These are phyloP conservation scores for Diplazon laetatorius DNA, from an alignment of 2,888 invertebrate genomes.

Conservation along the genomic window DNA sequence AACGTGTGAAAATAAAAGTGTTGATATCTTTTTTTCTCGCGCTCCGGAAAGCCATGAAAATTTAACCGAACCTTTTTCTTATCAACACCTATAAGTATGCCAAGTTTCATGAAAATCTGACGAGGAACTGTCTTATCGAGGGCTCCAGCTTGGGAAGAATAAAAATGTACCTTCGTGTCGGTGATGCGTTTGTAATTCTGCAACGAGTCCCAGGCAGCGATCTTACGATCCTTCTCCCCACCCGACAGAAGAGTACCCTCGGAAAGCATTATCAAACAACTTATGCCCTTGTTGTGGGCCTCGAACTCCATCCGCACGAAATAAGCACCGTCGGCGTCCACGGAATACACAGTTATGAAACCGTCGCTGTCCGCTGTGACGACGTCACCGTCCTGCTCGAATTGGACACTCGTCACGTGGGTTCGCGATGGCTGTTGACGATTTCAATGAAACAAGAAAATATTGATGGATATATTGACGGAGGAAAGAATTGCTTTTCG, in stretches of 20 bases:
- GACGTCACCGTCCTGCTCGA: conserved; percentile 95
- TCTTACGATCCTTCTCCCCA: conserved; percentile 94
- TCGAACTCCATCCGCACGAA: conserved; percentile 95
- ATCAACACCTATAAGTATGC: no score
- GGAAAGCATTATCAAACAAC: conserved; percentile 93
- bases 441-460: conserved; percentile 21
- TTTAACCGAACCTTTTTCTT: no score
- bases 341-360: conserved; percentile 94
- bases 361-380: conserved; percentile 96
- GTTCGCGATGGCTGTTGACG: conserved; percentile 89
- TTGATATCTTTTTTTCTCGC: no score
- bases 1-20: no score
- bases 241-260: conserved; percentile 96
- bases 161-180: conserved; percentile 91
- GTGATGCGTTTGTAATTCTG: conserved; percentile 95
- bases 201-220: conserved; percentile 95
- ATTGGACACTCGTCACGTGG: conserved; percentile 93
- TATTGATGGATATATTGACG: no score
- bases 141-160: no score
- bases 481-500: no score
- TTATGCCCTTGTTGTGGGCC: conserved; percentile 94
- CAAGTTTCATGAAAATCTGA: no score
- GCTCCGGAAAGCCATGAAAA: no score
- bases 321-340: conserved; percentile 94
- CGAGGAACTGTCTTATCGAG: no score